Base-by-base conservation (phyloP, 2,888 invertebrate species). In the Octonoba sinensis region DNA sequence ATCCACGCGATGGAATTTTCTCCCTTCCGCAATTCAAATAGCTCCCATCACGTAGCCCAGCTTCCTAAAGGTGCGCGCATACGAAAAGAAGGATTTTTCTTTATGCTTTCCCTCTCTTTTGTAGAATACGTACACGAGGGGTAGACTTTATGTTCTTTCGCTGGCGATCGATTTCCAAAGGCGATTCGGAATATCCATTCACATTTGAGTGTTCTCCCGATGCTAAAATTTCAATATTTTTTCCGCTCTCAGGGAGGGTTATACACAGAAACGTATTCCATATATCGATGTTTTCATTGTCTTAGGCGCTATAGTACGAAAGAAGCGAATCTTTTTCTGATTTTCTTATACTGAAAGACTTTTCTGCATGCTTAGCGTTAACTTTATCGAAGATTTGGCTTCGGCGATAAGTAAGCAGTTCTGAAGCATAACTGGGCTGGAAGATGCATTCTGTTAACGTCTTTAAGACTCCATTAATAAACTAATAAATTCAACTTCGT, bases 101-200 rank as follows among this genome's bases (percentile, higher is more conserved):
- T 72, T 67, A 67, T 60, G 60, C 59, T 70, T 60, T 36, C 56
- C 78, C 49, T 59, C 49, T 47, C 59, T 72, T 81, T 79, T 79
- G 79, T 79, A 73, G 73, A 66, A 73, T 67, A 67, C 73, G 60
- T 73, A 72, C 60, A 73, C 69, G 59, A 73, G 59, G 18, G 57
- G 56, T 54, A 54, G 44, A 73, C 69, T 81, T 81, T 81, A 81
- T 81, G 79, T 81, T 69, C 67, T 79, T 66, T 69, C 65, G 62
- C 18, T 46, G 18, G n/a, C 51, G 56, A 81, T 81, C 79, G 79
- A 81, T 81, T 54, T 56, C 44, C 18, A 54, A 64, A 44, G 79
- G 73, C 57, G 73, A 81, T 81, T 73, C 72, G 47, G 67, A 81
- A 73, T 81, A 81, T 79, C 79, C 62, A 54, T 79, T 79, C 65